phyloP scores from a whole-genome alignment of 2,888 invertebrate genomes.

The Eupeodes luniger region DNA sequence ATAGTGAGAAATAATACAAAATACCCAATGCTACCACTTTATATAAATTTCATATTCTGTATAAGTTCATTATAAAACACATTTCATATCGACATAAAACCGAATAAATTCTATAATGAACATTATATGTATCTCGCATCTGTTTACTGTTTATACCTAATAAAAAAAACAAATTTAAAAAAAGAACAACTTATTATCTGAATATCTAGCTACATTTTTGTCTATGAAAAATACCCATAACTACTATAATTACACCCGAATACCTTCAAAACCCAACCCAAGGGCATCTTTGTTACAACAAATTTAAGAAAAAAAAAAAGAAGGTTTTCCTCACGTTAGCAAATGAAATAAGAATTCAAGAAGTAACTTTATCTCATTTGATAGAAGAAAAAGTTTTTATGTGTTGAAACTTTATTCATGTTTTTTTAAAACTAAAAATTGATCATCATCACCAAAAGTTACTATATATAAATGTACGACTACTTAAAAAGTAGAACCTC shows the following conservation, averaged over 20 bases:
- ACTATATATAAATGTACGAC: slow-evolving; percentile 40
- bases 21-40: too few relatives aligned
- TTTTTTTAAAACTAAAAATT: not conserved
- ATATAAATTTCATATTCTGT: too few relatives aligned
- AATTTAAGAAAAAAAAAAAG: slow-evolving; percentile 11
- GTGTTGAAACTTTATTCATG: slow-evolving; percentile 34
- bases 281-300: slow-evolving; percentile 43
- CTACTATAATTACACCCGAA: slow-evolving; percentile 28
- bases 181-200: not conserved
- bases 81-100: too few relatives aligned
- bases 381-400: slow-evolving; percentile 25
- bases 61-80: too few relatives aligned
- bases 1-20: too few relatives aligned
- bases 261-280: slow-evolving; percentile 63
- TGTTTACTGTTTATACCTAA: not conserved
- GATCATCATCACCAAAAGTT: slow-evolving; percentile 44
- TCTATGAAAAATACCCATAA: not conserved
- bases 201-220: not conserved
- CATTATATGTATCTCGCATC: not conserved
- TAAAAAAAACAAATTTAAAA: not conserved
- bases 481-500: slow-evolving; percentile 5
- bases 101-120: too few relatives aligned
- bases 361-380: slow-evolving; percentile 50
- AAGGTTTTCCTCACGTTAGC: slow-evolving; percentile 9
- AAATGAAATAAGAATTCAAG: slow-evolving; percentile 53